Evolutionary conservation across 2,113 vertebrate genomes (phyloP), one percentile per base, ranked within the genome.

Genomic region (Amphiprion ocellaris): DNA sequence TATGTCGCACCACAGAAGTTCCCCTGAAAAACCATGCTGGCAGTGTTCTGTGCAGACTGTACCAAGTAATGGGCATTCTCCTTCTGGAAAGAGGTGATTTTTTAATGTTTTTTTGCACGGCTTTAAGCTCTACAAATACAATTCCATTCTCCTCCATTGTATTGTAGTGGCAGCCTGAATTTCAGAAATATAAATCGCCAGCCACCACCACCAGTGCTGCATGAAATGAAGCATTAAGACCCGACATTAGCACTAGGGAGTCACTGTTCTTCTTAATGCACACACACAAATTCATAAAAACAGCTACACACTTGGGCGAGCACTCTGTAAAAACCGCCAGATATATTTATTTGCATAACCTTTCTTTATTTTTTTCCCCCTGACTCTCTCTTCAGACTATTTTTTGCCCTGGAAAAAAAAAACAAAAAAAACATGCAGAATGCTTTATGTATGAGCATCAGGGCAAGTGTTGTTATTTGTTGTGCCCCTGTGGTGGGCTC

Each of bases 381-480:
- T 59, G 1, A 14, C n/a, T 84, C 21, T 75, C 2, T 37, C 53
- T 82, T 33, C 21, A 70, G 72, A 79, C 66, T 78, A 12, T 73
- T 82, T 71, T 33, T 37, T 91, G 73, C 72, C 60, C 52, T 21
- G 28, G 52, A 37, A 55, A 53, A 59, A 59, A 39, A 55, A 46
- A 52, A 10, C 33, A 37, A 19, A 52, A 30, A 66, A 78, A 62
- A 41, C 53, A 55, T 23, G n/a, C 52, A 67, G 14, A 78, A 66
- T 55, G 73, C 73, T 84, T 69, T 84, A 84, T 87, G 83, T 85
- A 90, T 64, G 70, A 84, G 76, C 74, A 86, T 93, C 79, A 85
- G 79, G 73, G 62, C 83, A 84, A 90, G 82, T 81, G 78, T 79
- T 11, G 72, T 68, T 84, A 71, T 90, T 90, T 85, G 69, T 78